Evolutionary conservation across 2,888 invertebrate species (phyloP).

Genomic region (Eilema sororculum): DNA sequence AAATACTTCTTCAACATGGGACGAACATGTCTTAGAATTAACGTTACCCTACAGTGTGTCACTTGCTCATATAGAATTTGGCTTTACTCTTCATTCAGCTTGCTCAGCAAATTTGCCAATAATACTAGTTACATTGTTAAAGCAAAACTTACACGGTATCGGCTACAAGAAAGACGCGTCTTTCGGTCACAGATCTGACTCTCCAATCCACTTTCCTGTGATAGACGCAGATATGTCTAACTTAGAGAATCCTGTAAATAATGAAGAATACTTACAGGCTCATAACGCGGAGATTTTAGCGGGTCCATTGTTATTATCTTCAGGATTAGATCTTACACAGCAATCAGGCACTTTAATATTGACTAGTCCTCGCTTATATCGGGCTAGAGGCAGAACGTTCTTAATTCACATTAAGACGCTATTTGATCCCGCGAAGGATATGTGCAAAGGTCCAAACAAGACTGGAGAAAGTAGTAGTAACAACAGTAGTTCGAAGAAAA

Average conservation of each 20-base stretch:
- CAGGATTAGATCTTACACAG: constrained; percentile 94
- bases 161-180: constrained; percentile 85
- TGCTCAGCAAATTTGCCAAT: constrained; percentile 92
- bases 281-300: constrained; percentile 97
- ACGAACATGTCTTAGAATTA: constrained; percentile 96
- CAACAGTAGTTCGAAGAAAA: constrained; percentile 69
- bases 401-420: constrained; percentile 92
- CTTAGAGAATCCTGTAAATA: constrained; percentile 91
- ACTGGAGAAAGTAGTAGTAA: constrained; percentile 60
- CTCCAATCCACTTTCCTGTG: constrained; percentile 75
- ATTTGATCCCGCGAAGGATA: constrained; percentile 89
- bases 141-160: constrained; percentile 88
- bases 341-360: constrained; percentile 94
- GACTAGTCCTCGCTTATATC: constrained; percentile 94
- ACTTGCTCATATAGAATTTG: constrained; percentile 96
- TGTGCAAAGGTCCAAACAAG: constrained; percentile 73
- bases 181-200: constrained; percentile 74
- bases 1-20: constrained; percentile 96
- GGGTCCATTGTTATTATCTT: constrained; percentile 94
- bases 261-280: constrained; percentile 93
- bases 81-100: constrained; percentile 93
- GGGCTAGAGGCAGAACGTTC: constrained; percentile 92
- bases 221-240: constrained; percentile 74
- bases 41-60: constrained; percentile 93
- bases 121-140: constrained; percentile 90